phyloP scores from a whole-genome alignment of 2,113 vertebrate genomes.

The Muscicapa adusta region DNA sequence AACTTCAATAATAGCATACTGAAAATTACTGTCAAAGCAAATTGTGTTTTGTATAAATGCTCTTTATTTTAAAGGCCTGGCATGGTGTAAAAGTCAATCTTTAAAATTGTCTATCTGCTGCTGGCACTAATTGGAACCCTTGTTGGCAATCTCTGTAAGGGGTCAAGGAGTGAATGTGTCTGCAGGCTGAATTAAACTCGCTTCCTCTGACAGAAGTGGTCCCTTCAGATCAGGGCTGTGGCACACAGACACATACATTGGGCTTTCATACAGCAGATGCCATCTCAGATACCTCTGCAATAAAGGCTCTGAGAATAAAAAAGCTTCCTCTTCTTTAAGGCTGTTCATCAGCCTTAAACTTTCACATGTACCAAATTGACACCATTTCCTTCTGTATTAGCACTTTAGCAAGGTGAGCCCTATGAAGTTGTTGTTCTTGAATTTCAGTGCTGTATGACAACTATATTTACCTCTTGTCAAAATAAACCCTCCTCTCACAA shows the following conservation, averaged over 20 bases:
- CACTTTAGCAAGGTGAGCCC: not conserved
- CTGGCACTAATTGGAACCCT: conserved; percentile 45
- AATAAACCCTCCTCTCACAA: not conserved
- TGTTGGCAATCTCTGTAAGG: not conserved
- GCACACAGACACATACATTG: not conserved
- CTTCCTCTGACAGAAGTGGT: not conserved
- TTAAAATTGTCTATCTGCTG: conserved; percentile 28
- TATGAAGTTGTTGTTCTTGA: not conserved
- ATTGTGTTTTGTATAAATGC: conserved; percentile 16
- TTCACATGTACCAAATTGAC: not conserved
- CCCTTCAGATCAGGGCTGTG: not conserved
- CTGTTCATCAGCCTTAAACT: not conserved
- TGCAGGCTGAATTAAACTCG: not conserved
- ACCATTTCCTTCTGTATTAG: not conserved
- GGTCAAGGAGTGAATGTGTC: not conserved
- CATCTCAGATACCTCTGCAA: not conserved
- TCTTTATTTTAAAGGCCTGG: conserved; percentile 34
- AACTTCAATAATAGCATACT: conserved; percentile 40
- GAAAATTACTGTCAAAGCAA: conserved; percentile 51
- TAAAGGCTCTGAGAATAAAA: not conserved
- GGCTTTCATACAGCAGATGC: not conserved
- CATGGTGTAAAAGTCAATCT: conserved; percentile 21
- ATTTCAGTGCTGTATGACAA: not conserved
- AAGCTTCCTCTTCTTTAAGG: not conserved
- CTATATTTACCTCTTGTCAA: not conserved